Base-by-base conservation (phyloP, 2,888 invertebrate genomes). In the Heliconius charithonia region DNA sequence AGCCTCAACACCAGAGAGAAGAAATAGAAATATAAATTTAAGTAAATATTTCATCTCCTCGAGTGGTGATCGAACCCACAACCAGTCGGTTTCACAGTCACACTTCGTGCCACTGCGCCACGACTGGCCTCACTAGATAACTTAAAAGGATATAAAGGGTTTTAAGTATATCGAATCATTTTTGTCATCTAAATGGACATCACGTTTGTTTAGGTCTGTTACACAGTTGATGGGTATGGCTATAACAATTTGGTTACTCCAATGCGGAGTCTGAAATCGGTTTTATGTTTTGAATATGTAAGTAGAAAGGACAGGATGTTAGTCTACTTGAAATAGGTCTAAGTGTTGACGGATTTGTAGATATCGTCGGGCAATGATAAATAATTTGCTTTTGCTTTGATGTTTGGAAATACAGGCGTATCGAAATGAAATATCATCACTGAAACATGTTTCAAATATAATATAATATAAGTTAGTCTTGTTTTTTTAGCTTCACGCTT, bases 221-320 rank as follows among this genome's bases (percentile, higher is more conserved):
- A 75, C 65, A 76, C 77, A 77, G 71, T 79, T 67, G 41, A 77
- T 76, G 76, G 71, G 72, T 78, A 78, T 41, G 59, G 77, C 73
- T 71, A 75, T 75, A 74, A 79, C 71, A 70, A 75, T 78, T 79
- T 78, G 59, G 80, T 77, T 56, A 77, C 77, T 70, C 73, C 76
- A 79, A 81, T 77, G 72, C 73, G 37, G 51, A 77, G 69, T 77
- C 76, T 80, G 77, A 83, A 80, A 81, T 81, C 75, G 77, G 77
- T 79, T 81, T 79, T 81, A 82, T 83, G 82, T 66, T 79, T 71
- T 80, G 81, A 81, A 59, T 82, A 80, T 78, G 29, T 80, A 82
- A 81, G 51, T 51, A 71, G 45, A 70, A 29, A 70, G 65, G 76
- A 79, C 79, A 78, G 74, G 76, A 80, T 79, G 76, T 79, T 75